Percentiles rank a stretch among this genome's conserved stretches.
phyloP scores from a whole-genome alignment of 2,113 vertebrate genomes.

The Urocitellus parryii region DNA sequence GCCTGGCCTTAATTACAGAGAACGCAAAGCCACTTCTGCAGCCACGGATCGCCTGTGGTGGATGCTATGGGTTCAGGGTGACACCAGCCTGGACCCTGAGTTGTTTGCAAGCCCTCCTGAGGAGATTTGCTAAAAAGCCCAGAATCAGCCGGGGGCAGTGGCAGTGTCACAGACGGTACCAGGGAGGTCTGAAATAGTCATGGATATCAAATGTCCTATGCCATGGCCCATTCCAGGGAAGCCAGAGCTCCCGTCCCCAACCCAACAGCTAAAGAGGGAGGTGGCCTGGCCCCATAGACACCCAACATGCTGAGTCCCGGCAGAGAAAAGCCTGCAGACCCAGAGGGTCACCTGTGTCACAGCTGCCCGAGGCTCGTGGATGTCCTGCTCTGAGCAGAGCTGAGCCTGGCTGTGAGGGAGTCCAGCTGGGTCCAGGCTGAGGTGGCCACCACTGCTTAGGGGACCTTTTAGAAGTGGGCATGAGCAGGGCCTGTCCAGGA shows the following conservation, averaged over 20 bases:
- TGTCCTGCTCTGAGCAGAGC: not conserved
- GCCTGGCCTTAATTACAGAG: not conserved
- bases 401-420: not conserved
- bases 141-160: too few relatives aligned
- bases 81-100: not conserved
- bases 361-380: not conserved
- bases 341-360: not conserved
- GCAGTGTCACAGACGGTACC: not conserved
- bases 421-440: too few relatives aligned
- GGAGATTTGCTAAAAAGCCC: not conserved
- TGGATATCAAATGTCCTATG: not conserved
- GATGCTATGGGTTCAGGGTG: too few relatives aligned
- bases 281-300: not conserved
- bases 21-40: not conserved
- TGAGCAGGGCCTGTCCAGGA: not conserved
- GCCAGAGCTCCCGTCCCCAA: too few relatives aligned
- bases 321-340: not conserved
- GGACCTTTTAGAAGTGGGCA: not conserved
- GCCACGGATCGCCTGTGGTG: fast-evolving
- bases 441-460: not conserved
- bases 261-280: not conserved
- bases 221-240: too few relatives aligned
- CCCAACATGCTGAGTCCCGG: not conserved
- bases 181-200: not conserved
- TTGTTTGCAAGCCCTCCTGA: not conserved